Conservation (phyloP, 2,797 vertebrate genomes). For the Oryzias dopingdopingensis region DNA sequence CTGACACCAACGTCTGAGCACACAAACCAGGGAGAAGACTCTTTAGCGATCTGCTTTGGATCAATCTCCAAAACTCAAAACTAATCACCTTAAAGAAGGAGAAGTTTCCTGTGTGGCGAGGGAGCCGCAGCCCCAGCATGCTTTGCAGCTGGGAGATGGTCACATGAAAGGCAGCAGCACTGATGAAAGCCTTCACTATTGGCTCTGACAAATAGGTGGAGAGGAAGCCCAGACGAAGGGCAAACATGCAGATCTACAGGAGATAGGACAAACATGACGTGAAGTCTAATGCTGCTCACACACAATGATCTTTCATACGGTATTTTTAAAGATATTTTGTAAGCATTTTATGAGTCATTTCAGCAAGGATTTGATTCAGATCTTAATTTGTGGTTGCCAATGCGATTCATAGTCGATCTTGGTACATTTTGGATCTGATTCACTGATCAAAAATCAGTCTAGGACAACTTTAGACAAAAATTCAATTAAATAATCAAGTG, state of each 20-base stretch:
- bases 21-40: conserved; percentile 8
- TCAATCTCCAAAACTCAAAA: background rate
- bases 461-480: too few species aligned
- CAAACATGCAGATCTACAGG: conserved; percentile 87
- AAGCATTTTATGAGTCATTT: too few species aligned
- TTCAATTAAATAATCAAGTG: too few species aligned
- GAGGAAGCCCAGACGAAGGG: conserved; percentile 88
- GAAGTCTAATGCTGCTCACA: too few species aligned
- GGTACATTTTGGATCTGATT: too few species aligned
- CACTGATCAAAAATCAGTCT: too few species aligned
- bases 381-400: too few species aligned
- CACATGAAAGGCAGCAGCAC: conserved; percentile 90
- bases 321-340: too few species aligned
- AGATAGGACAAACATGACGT: conserved; percentile 16
- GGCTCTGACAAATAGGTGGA: conserved; percentile 92
- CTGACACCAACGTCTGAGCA: conserved; percentile 84
- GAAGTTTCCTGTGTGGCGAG: conserved; percentile 85
- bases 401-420: too few species aligned
- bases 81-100: conserved; percentile 86
- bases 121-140: conserved; percentile 86
- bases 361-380: too few species aligned
- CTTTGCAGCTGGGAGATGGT: conserved; percentile 89
- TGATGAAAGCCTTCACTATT: conserved; percentile 91
- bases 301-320: too few species aligned
- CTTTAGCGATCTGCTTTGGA: background rate